Evolutionary conservation across 2,797 vertebrate genomes (phyloP).

Genomic region (Chelmon rostratus): DNA sequence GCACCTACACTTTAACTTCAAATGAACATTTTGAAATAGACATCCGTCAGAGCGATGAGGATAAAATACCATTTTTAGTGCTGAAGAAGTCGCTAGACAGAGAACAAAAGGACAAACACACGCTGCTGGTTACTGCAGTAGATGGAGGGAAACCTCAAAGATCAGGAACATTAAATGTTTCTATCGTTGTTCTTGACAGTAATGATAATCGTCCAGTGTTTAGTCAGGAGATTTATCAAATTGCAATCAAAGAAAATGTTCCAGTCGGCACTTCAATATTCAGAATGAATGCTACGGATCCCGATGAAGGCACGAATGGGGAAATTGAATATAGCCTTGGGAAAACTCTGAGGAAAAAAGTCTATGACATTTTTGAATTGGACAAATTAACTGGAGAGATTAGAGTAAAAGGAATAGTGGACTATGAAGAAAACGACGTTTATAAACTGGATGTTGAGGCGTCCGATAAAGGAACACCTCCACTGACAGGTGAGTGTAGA

Average conservation of each 20-base stretch:
- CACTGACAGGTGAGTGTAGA: conserved; percentile 63
- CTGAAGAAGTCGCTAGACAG: conserved; percentile 78
- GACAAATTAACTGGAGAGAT: conserved; percentile 71
- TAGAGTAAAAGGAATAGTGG: conserved; percentile 58
- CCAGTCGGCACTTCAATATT: conserved; percentile 36
- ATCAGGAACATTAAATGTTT: conserved; percentile 63
- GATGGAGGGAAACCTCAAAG: conserved; percentile 76
- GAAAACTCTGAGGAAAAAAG: conserved; percentile 45
- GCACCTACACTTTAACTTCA: conserved; percentile 71
- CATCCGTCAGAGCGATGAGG: conserved; percentile 60
- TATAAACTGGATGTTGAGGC: conserved; percentile 74
- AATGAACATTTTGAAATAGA: conserved; percentile 79
- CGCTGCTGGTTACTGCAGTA: conserved; percentile 62
- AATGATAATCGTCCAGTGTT: conserved; percentile 76
- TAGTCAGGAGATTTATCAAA: conserved; percentile 61
- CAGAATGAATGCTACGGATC: conserved; percentile 19
- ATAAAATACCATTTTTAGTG: conserved; percentile 74
- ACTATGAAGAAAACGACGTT: conserved; percentile 71
- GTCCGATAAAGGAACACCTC: conserved; percentile 72
- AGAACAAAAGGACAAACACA: conserved; percentile 56
- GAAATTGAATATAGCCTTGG: conserved; percentile 70
- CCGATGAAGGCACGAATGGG: conserved; percentile 66
- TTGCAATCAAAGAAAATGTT: conserved; percentile 68
- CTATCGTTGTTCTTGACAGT: conserved; percentile 64
- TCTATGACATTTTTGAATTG: conserved; percentile 63